Evolutionary conservation across 2,797 vertebrate species (phyloP).

Genomic region (Paramormyrops hopkinsi): DNA sequence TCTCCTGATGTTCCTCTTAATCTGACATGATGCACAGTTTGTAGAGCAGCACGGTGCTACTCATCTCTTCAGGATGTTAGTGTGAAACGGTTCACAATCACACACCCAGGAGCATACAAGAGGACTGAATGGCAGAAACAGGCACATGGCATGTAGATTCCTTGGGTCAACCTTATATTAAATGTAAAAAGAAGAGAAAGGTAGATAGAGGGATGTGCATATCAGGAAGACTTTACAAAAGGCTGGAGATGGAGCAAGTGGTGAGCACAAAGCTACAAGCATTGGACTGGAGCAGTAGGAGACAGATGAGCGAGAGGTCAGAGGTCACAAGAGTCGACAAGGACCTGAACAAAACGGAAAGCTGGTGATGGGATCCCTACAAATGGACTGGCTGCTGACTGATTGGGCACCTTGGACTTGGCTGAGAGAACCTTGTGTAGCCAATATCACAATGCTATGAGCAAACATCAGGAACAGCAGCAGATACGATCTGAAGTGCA

Average conservation of each 20-base stretch:
- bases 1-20: not conserved
- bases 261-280: not conserved
- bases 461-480: not conserved
- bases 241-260: not conserved
- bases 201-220: not conserved
- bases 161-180: not conserved
- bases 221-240: not conserved
- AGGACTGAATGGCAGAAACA: not conserved
- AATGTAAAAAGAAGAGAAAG: not conserved
- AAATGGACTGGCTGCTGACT: not conserved
- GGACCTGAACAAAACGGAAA: not conserved
- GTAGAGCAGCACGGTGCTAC: not conserved
- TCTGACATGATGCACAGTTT: not conserved
- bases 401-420: not conserved
- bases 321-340: not conserved
- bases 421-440: not conserved
- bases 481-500: not conserved
- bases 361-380: not conserved
- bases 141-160: not conserved
- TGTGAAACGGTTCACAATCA: not conserved
- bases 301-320: not conserved
- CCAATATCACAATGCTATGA: not conserved
- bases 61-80: not conserved
- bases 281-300: not conserved
- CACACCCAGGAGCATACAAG: not conserved